Evolutionary conservation across 2,888 invertebrate genomes (phyloP), one percentile per base, ranked within the genome.

Genomic region (Aphodius sticticus): DNA sequence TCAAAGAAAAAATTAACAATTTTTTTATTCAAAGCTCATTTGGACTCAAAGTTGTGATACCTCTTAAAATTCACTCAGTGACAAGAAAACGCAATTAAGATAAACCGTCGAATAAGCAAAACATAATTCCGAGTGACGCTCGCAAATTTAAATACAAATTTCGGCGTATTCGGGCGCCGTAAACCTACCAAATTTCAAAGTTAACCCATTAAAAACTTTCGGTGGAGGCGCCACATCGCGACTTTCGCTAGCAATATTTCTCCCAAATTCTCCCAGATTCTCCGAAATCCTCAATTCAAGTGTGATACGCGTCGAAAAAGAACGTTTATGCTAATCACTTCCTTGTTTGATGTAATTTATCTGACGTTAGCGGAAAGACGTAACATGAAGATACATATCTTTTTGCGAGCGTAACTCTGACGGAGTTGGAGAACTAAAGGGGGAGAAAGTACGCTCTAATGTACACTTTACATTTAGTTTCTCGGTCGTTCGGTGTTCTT

Each of bases 271-370:
- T 7, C 26, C 53, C 53, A 53, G 53, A 53, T 53, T 53, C 53
- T 7, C 26, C 53, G 53, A 53, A 53, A 53, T 53, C 53, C 26
- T 53, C 53, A 7, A 53, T 53, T 53, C 9, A 53, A 12, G 53
- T 53, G 53, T 53, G 53, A 53, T 53, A 53, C 2, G 26, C 26
- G 26, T 5, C 74, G 37, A 37, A 74, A 74, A 74, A 74, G 74
- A 37, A 35, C 74, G 74, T 36, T 74, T 74, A 74, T 74, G 74
- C 74, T 36, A 74, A 74, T 74, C 74, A 37, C 74, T 74, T 74
- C 37, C 74, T 74, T 74, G 37, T 37, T 74, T 37, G 26, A 74
- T 35, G 74, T 74, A 74, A 74, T 74, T 74, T 74, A 53, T 53
- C 53, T 53, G 53, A 5, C 53, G 53, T 53, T 53, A 53, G 53